Conservation (phyloP, 2,797 vertebrate genomes). For the Gouania willdenowi region DNA sequence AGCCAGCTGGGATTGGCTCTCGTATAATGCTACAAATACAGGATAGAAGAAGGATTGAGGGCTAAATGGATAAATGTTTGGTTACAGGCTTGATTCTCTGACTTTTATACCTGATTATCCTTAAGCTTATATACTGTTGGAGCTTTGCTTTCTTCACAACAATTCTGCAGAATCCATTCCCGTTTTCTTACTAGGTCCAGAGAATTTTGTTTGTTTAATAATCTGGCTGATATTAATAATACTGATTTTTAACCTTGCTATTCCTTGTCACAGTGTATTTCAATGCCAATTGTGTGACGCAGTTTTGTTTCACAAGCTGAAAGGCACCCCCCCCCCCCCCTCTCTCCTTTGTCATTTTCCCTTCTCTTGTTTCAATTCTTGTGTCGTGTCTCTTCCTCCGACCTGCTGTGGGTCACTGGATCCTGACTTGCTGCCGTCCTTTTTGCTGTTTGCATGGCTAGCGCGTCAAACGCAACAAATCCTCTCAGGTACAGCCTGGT, state of each 20-base stretch:
- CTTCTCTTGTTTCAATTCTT: slow-evolving; percentile 41
- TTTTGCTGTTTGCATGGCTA: slow-evolving; percentile 61
- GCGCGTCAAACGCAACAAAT: slow-evolving; percentile 68
- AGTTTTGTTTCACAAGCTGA: background rate
- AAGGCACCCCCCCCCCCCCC: slow-evolving; percentile 4
- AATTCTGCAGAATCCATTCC: slow-evolving; percentile 1
- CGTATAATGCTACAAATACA: too few relatives aligned
- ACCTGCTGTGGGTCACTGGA: slow-evolving; percentile 54
- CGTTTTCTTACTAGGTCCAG: slow-evolving; percentile 12
- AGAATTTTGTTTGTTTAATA: too few relatives aligned
- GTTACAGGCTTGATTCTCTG: too few relatives aligned
- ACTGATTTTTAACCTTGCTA: too few relatives aligned
- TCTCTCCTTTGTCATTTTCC: slow-evolving; percentile 17
- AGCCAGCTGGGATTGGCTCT: too few relatives aligned
- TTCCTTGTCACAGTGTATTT: too few relatives aligned
- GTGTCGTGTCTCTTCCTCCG: slow-evolving; percentile 44
- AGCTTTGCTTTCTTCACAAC: slow-evolving; percentile 43
- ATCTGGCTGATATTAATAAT: too few relatives aligned
- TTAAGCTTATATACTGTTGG: slow-evolving; percentile 4
- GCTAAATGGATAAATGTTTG: too few relatives aligned
- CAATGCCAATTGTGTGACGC: too few relatives aligned
- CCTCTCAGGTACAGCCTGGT: slow-evolving; percentile 53
- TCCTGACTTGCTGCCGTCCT: slow-evolving; percentile 51
- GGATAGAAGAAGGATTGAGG: too few relatives aligned
- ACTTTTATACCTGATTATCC: background rate